These are phyloP conservation scores for Axinella damicornis DNA, from an alignment of 37 sponge, comb jelly and placozoan species.

Conservation along the genomic window DNA sequence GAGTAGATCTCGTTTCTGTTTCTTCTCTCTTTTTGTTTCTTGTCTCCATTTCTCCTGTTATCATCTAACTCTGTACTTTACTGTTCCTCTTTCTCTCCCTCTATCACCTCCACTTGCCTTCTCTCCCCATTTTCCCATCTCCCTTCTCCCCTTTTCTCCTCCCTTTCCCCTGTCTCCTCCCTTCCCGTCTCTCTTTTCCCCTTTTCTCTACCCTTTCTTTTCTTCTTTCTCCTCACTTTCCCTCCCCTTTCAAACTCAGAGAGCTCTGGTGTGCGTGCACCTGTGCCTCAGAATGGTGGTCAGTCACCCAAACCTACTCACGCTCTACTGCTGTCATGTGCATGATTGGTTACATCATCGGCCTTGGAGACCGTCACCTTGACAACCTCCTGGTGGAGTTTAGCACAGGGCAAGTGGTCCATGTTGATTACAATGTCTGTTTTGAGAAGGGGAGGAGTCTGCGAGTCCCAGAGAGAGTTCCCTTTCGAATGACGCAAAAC, in stretches of 20 bases:
- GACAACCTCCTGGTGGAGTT: slow-evolving; percentile 98
- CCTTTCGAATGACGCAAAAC: slow-evolving; percentile 97
- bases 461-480: slow-evolving; percentile 97
- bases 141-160: not conserved
- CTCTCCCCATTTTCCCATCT: not conserved
- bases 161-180: not conserved
- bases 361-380: slow-evolving; percentile 98
- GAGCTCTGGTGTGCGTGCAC: slow-evolving; percentile 96
- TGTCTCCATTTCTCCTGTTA: not conserved
- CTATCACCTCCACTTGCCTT: not conserved
- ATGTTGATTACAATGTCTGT: slow-evolving; percentile 99
- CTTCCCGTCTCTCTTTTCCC: no score
- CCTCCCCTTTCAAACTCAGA: slow-evolving; percentile 46
- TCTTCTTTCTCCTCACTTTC: not conserved
- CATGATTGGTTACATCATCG: slow-evolving; percentile 99
- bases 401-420: slow-evolving; percentile 93
- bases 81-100: not conserved
- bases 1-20: no score
- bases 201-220: not conserved
- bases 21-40: not conserved
- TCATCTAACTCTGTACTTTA: not conserved
- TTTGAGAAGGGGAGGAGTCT: slow-evolving; percentile 97
- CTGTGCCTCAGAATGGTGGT: slow-evolving; percentile 98
- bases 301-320: slow-evolving; percentile 84
- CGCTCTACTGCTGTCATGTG: slow-evolving; percentile 98